Conservation (phyloP, 1,140 invertebrate species). For the Bombus difficillimus region DNA sequence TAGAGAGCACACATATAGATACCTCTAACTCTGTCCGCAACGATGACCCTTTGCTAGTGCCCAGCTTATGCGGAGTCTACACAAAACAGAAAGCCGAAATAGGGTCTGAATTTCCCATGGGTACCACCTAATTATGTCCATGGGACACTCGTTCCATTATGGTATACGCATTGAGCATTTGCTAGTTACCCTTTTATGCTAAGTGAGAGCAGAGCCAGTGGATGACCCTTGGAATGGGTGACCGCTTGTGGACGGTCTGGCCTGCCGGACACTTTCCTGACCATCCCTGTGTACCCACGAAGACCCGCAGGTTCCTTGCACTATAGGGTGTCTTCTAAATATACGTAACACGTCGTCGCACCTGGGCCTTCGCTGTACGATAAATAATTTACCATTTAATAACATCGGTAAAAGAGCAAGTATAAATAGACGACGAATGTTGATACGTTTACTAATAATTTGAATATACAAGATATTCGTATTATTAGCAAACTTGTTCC, state of each 20-base stretch:
- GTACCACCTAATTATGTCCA: constrained; percentile 80
- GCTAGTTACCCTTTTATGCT: constrained; percentile 81
- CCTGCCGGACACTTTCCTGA: constrained; percentile 76
- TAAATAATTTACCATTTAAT: background rate
- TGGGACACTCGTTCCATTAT: constrained; percentile 80
- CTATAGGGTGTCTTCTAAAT: constrained; percentile 63
- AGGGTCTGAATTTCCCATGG: constrained; percentile 81
- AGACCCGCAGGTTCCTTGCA: constrained; percentile 48
- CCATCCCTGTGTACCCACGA: constrained; percentile 67
- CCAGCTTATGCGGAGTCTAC: constrained; percentile 46
- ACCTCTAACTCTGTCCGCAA: background rate
- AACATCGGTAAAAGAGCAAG: background rate
- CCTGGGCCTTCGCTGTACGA: background rate
- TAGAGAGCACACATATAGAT: background rate
- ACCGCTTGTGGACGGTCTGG: constrained; percentile 66
- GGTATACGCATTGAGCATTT: constrained; percentile 72
- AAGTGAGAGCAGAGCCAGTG: constrained; percentile 77
- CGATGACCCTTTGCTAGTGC: constrained; percentile 54
- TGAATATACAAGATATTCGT: too few relatives aligned
- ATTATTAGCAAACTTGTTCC: too few relatives aligned
- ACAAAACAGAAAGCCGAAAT: constrained; percentile 57
- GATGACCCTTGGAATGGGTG: constrained; percentile 75
- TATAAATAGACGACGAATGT: too few relatives aligned
- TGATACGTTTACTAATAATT: too few relatives aligned
- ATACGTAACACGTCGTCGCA: constrained; percentile 28